Conservation (phyloP, 2,113 vertebrate genomes). For the Nycticryphes semicollaris region DNA sequence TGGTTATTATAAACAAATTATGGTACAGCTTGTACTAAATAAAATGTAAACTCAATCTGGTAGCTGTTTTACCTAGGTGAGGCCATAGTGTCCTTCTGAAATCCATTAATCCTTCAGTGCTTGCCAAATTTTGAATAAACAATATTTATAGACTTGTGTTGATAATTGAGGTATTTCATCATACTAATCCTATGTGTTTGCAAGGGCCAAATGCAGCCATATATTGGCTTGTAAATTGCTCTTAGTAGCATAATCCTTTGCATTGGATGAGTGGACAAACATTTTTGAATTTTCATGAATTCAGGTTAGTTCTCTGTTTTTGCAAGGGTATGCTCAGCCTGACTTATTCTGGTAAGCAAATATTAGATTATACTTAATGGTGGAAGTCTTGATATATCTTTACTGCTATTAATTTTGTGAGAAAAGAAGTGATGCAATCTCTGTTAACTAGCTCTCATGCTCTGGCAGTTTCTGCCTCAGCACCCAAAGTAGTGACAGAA, state of each 20-base stretch:
- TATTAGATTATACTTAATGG: not conserved
- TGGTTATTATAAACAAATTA: not conserved
- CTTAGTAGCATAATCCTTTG: not conserved
- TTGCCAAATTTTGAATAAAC: not conserved
- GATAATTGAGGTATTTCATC: not conserved
- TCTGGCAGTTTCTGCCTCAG: not conserved
- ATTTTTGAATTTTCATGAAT: not conserved
- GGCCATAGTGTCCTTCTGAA: not conserved
- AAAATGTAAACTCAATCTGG: not conserved
- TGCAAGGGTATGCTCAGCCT: fast-evolving
- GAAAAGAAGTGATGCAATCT: not conserved
- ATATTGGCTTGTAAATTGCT: not conserved
- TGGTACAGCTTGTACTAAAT: not conserved
- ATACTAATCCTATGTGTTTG: not conserved
- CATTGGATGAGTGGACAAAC: not conserved
- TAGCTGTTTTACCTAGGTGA: not conserved
- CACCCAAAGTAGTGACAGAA: not conserved
- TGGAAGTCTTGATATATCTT: not conserved
- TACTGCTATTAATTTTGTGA: not conserved
- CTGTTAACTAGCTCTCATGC: not conserved
- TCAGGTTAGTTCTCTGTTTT: not conserved
- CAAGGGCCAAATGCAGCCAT: not conserved
- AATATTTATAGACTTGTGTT: not conserved
- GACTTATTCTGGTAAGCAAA: not conserved
- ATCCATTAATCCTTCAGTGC: not conserved